A percentile compares a stretch with the other conserved stretches of the same genome.
phyloP scores from a whole-genome alignment of 2,797 vertebrate genomes.

The Sebastes elongatus region DNA sequence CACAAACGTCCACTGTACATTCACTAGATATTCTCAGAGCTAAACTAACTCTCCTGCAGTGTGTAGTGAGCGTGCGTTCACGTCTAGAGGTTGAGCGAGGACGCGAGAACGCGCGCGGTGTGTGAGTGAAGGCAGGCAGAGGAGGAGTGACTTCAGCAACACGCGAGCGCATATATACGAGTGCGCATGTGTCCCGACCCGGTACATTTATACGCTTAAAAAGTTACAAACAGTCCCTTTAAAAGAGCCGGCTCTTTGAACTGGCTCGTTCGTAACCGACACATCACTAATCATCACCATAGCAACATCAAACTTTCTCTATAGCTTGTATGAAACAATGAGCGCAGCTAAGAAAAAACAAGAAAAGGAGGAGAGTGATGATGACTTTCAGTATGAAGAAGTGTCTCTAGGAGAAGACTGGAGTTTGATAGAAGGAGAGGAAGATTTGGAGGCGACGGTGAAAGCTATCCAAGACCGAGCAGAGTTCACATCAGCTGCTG shows the following conservation, averaged over 20 bases:
- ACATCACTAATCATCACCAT: conserved; percentile 17
- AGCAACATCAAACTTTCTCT: conserved; percentile 43
- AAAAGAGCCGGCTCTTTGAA: no score
- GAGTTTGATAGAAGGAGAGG: conserved; percentile 81
- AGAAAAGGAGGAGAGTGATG: conserved; percentile 33
- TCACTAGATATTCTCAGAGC: no score
- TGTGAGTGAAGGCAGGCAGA: no score
- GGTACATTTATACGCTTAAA: no score
- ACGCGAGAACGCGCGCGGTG: no score
- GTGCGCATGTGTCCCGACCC: no score
- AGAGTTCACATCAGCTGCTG: conserved; percentile 26
- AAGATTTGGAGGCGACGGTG: conserved; percentile 81
- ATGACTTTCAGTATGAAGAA: conserved; percentile 83
- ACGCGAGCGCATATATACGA: fast-evolving
- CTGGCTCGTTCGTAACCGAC: fast-evolving
- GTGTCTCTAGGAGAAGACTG: conserved; percentile 78
- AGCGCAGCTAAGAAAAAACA: neutral
- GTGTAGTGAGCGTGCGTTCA: no score
- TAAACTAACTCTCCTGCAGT: no score
- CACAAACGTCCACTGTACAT: no score
- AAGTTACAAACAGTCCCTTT: no score
- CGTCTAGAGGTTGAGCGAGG: no score
- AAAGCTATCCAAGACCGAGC: conserved; percentile 71
- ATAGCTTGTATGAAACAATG: neutral
- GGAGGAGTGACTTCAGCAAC: no score